Base-by-base conservation (phyloP, 92 coral and sea anemone genomes). In the Zoanthus sansibaricus region DNA sequence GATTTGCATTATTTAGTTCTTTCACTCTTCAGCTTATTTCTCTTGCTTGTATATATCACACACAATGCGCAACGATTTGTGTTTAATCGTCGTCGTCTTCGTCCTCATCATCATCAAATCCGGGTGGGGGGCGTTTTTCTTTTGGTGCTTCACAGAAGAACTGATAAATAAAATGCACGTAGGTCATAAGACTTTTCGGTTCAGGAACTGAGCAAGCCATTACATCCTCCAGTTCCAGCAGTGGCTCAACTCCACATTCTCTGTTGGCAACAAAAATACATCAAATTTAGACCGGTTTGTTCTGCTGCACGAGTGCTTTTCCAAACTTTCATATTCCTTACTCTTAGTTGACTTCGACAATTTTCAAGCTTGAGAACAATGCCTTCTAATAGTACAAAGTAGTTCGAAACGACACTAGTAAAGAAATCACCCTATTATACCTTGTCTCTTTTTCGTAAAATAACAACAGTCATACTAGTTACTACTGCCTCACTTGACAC, bases 151-250 rank as follows among this genome's bases (percentile, higher is more conserved):
- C 98, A 13, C 86, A 59, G 87, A 96, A 96, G 88, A 93, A 96
- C 83, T 92, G 92, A 85, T 96, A 96, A 73, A 96, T 91, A 74
- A 91, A 95, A 76, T 95, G 98, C 64, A 96, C 90, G 72, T 96
- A 96, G 16, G 99, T 96, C 87, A 95, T 95, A 55, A 95, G 85
- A 67, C 99, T 97, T 77, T 91, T 93, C 1, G 99, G 98, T 73
- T 97, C 99, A 0, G 99, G 99, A 21, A 88, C 90, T 3, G 92
- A 84, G 31, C 91, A 88, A 5, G 93, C 59, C 88, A 97, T 76
- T 74, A 97, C 92, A 70, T 97, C 99, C 32, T 97, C 98, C 77
- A 97, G 82, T 58, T 97, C 99, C 76, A 97, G 82, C 18, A 97
- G 72, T 12, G 98, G 98, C 64, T 95, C 94, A 51, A 97, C 83